Percentiles rank a stretch among this genome's conserved stretches.
These are phyloP conservation scores for Sesia bembeciformis DNA, from an alignment of 2,888 invertebrate genomes.

Conservation along the genomic window DNA sequence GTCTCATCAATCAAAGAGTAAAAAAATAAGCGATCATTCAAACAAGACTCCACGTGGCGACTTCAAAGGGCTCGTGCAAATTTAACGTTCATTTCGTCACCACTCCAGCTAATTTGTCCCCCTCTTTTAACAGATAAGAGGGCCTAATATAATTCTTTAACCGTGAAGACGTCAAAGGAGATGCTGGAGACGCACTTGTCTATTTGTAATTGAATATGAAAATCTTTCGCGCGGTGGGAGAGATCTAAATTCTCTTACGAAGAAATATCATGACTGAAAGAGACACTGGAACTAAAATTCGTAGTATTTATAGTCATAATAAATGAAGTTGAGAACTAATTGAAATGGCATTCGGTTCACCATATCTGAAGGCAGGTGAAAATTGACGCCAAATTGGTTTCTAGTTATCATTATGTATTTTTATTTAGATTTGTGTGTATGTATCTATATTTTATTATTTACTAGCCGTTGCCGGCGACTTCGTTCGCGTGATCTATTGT, in stretches of 20 bases:
- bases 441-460: too few relatives aligned
- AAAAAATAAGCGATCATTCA: not conserved
- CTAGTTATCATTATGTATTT: too few relatives aligned
- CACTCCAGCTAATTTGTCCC: slow-evolving; percentile 42
- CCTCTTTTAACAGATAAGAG: slow-evolving; percentile 23
- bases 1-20: not conserved
- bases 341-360: too few relatives aligned
- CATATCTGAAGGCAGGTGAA: too few relatives aligned
- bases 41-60: slow-evolving; percentile 17
- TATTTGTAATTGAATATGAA: slow-evolving; percentile 74
- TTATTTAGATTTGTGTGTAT: too few relatives aligned
- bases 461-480: too few relatives aligned
- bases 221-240: slow-evolving; percentile 53
- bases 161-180: slow-evolving; percentile 62
- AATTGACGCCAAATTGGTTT: too few relatives aligned
- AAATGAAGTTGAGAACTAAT: too few relatives aligned
- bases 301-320: too few relatives aligned
- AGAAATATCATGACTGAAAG: not conserved
- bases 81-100: slow-evolving; percentile 38
- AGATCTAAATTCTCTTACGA: slow-evolving; percentile 19
- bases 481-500: too few relatives aligned
- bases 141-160: slow-evolving; percentile 52
- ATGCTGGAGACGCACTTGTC: slow-evolving; percentile 66
- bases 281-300: not conserved
- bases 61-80: slow-evolving; percentile 24